Percentiles rank a stretch among this genome's conserved stretches.
phyloP scores from a whole-genome alignment of 2,888 invertebrate genomes.

The Dolichomitus sp. region DNA sequence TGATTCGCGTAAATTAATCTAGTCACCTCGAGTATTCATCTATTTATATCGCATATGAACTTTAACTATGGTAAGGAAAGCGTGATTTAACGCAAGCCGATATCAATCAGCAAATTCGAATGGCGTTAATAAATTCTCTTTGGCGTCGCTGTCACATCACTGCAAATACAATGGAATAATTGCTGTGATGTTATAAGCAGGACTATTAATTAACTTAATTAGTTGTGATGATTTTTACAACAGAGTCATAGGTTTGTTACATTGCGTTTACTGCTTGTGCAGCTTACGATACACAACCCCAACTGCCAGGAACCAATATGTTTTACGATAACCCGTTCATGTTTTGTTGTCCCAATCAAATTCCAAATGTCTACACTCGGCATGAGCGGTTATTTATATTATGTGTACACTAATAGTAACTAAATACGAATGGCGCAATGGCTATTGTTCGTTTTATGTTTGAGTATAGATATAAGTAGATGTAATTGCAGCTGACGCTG shows the following conservation, averaged over 20 bases:
- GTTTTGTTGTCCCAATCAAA: slow-evolving; percentile 55
- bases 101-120: slow-evolving; percentile 27
- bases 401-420: slow-evolving; percentile 51
- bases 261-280: slow-evolving; percentile 51
- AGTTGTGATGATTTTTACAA: slow-evolving; percentile 43
- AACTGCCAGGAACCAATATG: slow-evolving; percentile 45
- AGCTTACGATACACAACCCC: slow-evolving; percentile 50
- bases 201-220: slow-evolving; percentile 39
- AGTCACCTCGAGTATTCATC: slow-evolving; percentile 55
- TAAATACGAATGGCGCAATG: slow-evolving; percentile 47
- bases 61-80: neutral
- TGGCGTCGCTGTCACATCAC: slow-evolving; percentile 55
- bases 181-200: slow-evolving; percentile 48
- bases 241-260: slow-evolving; percentile 54
- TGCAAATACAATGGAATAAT: slow-evolving; percentile 45
- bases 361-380: slow-evolving; percentile 61
- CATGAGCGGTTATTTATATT: slow-evolving; percentile 59
- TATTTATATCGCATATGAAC: slow-evolving; percentile 39
- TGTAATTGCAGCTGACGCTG: slow-evolving; percentile 50
- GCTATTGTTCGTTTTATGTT: slow-evolving; percentile 57
- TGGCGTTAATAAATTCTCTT: slow-evolving; percentile 54
- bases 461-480: slow-evolving; percentile 54
- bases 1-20: slow-evolving; percentile 55
- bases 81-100: slow-evolving; percentile 23
- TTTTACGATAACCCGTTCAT: slow-evolving; percentile 50